Conservation (phyloP, 2,797 vertebrate species). For the Dallia pectoralis region DNA sequence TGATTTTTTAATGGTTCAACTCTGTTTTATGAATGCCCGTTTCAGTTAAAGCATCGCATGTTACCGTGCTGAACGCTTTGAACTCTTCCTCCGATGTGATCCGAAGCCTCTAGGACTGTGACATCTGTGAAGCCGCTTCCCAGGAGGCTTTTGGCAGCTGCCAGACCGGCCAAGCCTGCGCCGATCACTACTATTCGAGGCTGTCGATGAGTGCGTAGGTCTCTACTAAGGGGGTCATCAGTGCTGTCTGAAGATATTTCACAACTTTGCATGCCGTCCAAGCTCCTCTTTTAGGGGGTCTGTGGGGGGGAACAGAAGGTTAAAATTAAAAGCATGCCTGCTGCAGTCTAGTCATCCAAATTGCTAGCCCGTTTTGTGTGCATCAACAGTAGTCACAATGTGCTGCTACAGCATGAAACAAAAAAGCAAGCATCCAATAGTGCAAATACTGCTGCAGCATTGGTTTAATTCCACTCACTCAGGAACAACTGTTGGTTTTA, state of each 20-base stretch:
- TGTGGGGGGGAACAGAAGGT: slow-evolving; percentile 46
- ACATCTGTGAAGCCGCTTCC: slow-evolving; percentile 95
- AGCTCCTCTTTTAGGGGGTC: slow-evolving; percentile 92
- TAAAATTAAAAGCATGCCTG: neutral
- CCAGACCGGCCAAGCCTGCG: slow-evolving; percentile 94
- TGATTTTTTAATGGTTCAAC: too few species aligned
- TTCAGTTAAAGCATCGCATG: slow-evolving; percentile 22
- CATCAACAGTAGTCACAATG: too few species aligned
- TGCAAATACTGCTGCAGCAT: too few species aligned
- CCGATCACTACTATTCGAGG: slow-evolving; percentile 98
- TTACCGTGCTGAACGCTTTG: slow-evolving; percentile 92
- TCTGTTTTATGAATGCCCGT: too few species aligned
- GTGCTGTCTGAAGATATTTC: slow-evolving; percentile 99
- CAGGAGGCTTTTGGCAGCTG: slow-evolving; percentile 89
- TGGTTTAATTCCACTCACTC: too few species aligned
- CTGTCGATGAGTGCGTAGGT: slow-evolving; percentile 88
- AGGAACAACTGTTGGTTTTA: too few species aligned
- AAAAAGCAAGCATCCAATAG: too few species aligned
- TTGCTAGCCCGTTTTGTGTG: neutral
- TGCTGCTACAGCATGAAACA: too few species aligned
- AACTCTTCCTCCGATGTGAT: slow-evolving; percentile 92
- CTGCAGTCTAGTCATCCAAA: neutral
- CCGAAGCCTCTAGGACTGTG: slow-evolving; percentile 93
- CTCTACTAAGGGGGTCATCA: slow-evolving; percentile 99
- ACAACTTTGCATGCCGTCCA: slow-evolving; percentile 99